Conservation (phyloP, 2,113 vertebrate species). For the Chaetura pelagica region DNA sequence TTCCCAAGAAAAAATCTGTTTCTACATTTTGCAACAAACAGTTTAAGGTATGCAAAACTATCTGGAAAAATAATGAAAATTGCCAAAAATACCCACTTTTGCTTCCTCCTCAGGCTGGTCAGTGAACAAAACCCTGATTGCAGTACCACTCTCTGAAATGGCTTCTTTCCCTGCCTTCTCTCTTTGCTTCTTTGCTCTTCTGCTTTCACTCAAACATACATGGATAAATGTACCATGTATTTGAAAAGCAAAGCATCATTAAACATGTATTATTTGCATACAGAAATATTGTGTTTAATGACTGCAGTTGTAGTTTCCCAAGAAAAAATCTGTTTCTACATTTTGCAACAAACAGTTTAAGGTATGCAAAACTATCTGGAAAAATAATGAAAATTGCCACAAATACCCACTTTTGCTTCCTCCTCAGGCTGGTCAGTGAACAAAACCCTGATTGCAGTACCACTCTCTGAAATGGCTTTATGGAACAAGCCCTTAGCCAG, state of each 20-base stretch:
- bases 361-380: neutral
- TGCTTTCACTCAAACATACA: neutral
- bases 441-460: neutral
- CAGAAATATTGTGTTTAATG: neutral
- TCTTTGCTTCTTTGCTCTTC: neutral
- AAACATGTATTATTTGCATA: neutral
- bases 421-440: constrained; percentile 5
- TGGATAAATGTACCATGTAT: too few species aligned
- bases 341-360: neutral
- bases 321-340: neutral
- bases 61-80: neutral
- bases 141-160: constrained; percentile 84
- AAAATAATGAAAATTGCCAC: neutral
- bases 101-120: neutral
- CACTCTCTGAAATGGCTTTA: constrained; percentile 85
- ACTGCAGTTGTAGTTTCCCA: neutral
- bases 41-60: neutral
- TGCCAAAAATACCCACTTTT: neutral
- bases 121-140: neutral
- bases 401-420: neutral
- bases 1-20: neutral
- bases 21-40: neutral
- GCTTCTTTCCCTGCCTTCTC: constrained; percentile 27
- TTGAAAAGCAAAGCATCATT: neutral
- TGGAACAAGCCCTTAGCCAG: constrained; percentile 82